Base-by-base conservation (phyloP, 2,888 invertebrate genomes). In the Leucophenga montana region DNA sequence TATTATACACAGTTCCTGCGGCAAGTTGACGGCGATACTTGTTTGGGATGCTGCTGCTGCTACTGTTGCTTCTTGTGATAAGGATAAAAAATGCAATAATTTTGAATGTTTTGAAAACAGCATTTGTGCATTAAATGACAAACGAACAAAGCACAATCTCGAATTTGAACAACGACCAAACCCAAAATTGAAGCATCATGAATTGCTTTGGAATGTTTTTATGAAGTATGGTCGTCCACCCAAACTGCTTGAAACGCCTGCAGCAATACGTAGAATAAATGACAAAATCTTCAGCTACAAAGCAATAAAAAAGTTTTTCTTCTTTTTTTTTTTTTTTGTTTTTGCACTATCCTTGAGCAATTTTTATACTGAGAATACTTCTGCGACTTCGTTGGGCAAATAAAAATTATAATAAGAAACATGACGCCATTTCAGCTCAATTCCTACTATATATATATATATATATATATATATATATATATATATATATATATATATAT, bases 121-220 rank as follows among this genome's bases (percentile, higher is more conserved):
- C 33, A 61, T 61, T 61, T 61, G 33, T 61, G 61, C 61, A 61
- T 61, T 39, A 61, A 61, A 61, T 61, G 61, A 61, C 27, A 39
- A 13, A 61, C 61, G 39, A 59, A 31, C n/a, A n/a, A n/a, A n/a
- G n/a, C n/a, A n/a, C n/a, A n/a, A n/a, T n/a, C n/a, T 27, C 14
- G 31, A 59, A 14, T 31, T 4, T 31, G 14, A 13, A 11, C 14
- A 59, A 16, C 31, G 31, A 33, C 59, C 59, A 33, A 33, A 39
- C n/a, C 33, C 33, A 8, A 16, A 33, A 61, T n/a, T 16, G 16
- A 61, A 18, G 54, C 20, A 54, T 53, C n/a, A n/a, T n/a, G n/a
- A n/a, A n/a, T n/a, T n/a, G n/a, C n/a, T 18, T 16, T 54, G 54
- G 54, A 54, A 22, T 54, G 54, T 9, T 8, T 9, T 16, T n/a